Conservation (phyloP, 2,888 invertebrate species). For the Ditylenchus weischeri region DNA sequence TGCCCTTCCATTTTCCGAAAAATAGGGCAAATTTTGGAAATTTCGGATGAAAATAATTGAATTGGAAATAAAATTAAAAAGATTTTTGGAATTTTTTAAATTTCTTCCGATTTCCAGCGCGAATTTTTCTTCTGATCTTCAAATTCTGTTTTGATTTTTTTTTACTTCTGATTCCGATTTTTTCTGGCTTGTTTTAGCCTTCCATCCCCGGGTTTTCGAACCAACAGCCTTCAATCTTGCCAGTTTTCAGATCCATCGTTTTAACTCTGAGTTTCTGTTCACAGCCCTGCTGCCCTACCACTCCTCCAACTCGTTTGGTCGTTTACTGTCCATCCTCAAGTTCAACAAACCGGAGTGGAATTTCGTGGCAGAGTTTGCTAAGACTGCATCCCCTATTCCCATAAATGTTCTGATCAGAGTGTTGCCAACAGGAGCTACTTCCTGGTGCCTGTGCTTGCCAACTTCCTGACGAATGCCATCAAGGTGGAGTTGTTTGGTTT, state of each 20-base stretch:
- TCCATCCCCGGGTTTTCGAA: too few relatives aligned
- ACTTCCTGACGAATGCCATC: constrained; percentile 19
- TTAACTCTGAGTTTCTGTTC: constrained; percentile 78
- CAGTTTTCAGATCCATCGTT: constrained; percentile 77
- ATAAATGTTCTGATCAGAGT: constrained; percentile 35
- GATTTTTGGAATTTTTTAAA: too few relatives aligned
- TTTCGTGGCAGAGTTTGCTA: constrained; percentile 54
- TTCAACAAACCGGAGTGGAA: constrained; percentile 63
- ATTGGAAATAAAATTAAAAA: too few relatives aligned
- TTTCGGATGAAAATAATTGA: too few relatives aligned
- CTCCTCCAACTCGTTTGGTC: constrained; percentile 81
- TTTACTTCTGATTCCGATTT: too few relatives aligned
- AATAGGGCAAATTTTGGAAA: too few relatives aligned
- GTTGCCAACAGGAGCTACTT: constrained; percentile 27
- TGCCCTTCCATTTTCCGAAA: too few relatives aligned
- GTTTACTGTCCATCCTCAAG: constrained; percentile 73
- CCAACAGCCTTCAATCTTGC: too few relatives aligned
- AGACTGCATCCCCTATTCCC: constrained; percentile 43
- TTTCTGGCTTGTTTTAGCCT: too few relatives aligned
- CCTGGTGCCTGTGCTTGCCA: constrained; percentile 19
- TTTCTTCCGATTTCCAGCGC: too few relatives aligned
- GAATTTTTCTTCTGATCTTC: too few relatives aligned
- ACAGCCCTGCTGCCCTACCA: constrained; percentile 84
- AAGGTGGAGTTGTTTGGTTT: constrained; percentile 18
- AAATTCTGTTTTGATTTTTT: too few relatives aligned